These are phyloP conservation scores for Harpagus bidentatus DNA, from an alignment of 2,113 vertebrate genomes.

Conservation along the genomic window DNA sequence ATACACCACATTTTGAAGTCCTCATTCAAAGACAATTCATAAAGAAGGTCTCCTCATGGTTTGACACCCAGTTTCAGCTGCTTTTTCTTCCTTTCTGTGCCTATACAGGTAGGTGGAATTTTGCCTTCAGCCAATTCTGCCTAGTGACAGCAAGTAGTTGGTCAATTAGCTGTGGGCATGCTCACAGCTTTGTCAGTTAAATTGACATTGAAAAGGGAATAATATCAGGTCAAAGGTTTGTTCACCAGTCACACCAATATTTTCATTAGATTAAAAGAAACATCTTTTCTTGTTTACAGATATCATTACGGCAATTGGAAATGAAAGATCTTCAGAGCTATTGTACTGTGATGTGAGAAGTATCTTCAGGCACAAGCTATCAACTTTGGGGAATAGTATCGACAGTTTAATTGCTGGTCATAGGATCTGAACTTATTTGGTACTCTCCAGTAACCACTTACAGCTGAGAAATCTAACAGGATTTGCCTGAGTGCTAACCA, in stretches of 20 bases:
- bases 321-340: background rate
- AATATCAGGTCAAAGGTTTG: background rate
- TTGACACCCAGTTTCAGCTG: background rate
- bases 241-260: background rate
- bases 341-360: background rate
- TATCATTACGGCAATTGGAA: background rate
- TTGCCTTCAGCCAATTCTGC: background rate
- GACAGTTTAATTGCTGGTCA: background rate
- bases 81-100: background rate
- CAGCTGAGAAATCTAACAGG: background rate
- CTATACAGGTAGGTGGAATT: background rate
- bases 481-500: background rate
- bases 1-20: background rate
- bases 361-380: background rate
- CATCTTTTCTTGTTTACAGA: background rate
- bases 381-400: background rate
- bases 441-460: background rate
- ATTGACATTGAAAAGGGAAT: background rate
- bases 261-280: background rate
- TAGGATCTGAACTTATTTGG: background rate
- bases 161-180: background rate
- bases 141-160: background rate
- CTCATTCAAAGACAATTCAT: background rate
- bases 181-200: background rate
- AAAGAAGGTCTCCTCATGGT: background rate